Base-by-base conservation (phyloP, 2,888 invertebrate species). In the Linnaemya tessellans region DNA sequence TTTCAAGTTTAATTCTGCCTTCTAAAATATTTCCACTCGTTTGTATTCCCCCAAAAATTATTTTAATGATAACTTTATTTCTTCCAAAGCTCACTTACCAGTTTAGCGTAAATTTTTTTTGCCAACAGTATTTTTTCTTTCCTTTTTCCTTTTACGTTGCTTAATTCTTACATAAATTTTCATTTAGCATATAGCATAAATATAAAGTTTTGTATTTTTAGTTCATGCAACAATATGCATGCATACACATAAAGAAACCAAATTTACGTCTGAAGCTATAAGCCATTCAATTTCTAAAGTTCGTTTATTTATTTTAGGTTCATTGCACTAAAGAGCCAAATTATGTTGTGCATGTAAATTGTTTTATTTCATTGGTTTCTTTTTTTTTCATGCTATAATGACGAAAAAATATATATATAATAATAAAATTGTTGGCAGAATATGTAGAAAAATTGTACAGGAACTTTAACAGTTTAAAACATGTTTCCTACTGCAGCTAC, bases 281-380 rank as follows among this genome's bases (percentile, higher is more conserved):
- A 75, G 74, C 79, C 70, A 85, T 82, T 85, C 79, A 82, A 70
- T 79, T 74, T 58, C 70, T 58, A 49, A 78, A 81, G 74, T 85
- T 85, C 64, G 74, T 79, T 74, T 81, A 79, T 79, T 80, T 85
- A 79, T 70, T 82, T 84, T 49, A 65, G 82, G 84, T 81, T 85
- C 84, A 82, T 82, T 85, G 84, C 78, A 79, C 84, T 85, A 85
- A 85, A 81, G 60, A 82, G 74, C 78, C 84, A 79, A 85, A 85
- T 81, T 78, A 84, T 85, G 74, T 85, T 82, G 78, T 81, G 79
- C 74, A 81, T 79, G 82, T 79, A 85, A 82, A 85, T 82, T 85
- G 84, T 82, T 82, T 82, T 85, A 78, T 85, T 85, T 82, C 74
- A 78, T 70, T 79, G 38, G 30, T 41, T 68, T 49, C 54, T 35